Evolutionary conservation across 2,113 vertebrate genomes (phyloP).

Genomic region (Ceyx cyanopectus): DNA sequence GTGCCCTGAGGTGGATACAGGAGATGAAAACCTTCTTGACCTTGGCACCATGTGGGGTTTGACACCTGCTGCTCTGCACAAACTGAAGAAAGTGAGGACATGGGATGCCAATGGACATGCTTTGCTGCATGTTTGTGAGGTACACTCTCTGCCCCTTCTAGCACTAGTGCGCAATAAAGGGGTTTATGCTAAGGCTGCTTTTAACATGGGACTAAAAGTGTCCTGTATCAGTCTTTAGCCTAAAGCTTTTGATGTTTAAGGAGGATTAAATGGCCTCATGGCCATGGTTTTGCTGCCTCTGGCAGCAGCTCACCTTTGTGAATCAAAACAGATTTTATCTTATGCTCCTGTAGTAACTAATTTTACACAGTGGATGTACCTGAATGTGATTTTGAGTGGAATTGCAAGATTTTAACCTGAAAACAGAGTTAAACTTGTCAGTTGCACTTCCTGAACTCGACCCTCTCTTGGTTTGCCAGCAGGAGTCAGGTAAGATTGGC

Average conservation of each 20-base stretch:
- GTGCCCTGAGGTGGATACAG: fast-evolving
- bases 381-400: background rate
- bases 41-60: fast-evolving
- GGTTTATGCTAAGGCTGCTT: background rate
- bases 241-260: background rate
- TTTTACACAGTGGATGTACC: background rate
- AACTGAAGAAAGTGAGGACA: fast-evolving
- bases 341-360: background rate
- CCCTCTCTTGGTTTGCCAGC: background rate
- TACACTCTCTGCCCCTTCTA: background rate
- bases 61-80: background rate
- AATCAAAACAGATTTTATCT: background rate
- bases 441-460: background rate
- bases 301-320: background rate
- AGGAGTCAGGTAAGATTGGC: background rate
- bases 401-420: background rate
- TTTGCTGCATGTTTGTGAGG: fast-evolving
- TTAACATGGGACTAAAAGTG: background rate
- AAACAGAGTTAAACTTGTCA: background rate
- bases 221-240: background rate
- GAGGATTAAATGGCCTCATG: background rate
- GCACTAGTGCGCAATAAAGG: background rate
- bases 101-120: fast-evolving
- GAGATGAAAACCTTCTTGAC: background rate
- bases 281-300: background rate